Percentiles rank a stretch among this genome's conserved stretches.
phyloP scores from a whole-genome alignment of 1,140 invertebrate genomes.

The Linepithema humile region DNA sequence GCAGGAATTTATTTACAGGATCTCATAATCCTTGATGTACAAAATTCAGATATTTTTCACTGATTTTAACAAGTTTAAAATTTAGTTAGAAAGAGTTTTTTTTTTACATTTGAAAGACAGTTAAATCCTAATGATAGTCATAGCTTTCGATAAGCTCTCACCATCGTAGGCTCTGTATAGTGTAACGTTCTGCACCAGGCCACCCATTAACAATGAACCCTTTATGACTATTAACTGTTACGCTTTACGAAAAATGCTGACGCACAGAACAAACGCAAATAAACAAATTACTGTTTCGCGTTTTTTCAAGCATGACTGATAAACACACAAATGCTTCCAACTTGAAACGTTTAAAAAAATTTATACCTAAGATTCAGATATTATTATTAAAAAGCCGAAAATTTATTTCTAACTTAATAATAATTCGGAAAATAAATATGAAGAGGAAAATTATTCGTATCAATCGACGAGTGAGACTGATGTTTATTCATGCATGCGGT shows the following conservation, averaged over 20 bases:
- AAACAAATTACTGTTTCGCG: slow-evolving; percentile 13
- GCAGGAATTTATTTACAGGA: not conserved
- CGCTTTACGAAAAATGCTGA: slow-evolving; percentile 5
- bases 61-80: not conserved
- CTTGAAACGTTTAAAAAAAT: not conserved
- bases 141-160: not conserved
- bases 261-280: slow-evolving; percentile 13
- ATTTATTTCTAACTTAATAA: not conserved
- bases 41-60: not conserved
- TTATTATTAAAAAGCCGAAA: not conserved
- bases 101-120: no score
- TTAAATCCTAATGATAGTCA: not conserved
- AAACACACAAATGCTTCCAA: not conserved
- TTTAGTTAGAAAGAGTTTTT: no score
- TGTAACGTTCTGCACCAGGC: not conserved
- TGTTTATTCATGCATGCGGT: slow-evolving; percentile 4
- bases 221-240: slow-evolving; percentile 41
- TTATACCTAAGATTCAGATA: not conserved
- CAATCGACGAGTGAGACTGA: not conserved
- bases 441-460: not conserved
- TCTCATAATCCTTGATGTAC: not conserved
- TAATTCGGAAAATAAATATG: not conserved
- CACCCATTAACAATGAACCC: slow-evolving; percentile 32
- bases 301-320: slow-evolving; percentile 2
- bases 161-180: not conserved